phyloP scores from a whole-genome alignment of 2,888 invertebrate species.

The Pammene fasciana region DNA sequence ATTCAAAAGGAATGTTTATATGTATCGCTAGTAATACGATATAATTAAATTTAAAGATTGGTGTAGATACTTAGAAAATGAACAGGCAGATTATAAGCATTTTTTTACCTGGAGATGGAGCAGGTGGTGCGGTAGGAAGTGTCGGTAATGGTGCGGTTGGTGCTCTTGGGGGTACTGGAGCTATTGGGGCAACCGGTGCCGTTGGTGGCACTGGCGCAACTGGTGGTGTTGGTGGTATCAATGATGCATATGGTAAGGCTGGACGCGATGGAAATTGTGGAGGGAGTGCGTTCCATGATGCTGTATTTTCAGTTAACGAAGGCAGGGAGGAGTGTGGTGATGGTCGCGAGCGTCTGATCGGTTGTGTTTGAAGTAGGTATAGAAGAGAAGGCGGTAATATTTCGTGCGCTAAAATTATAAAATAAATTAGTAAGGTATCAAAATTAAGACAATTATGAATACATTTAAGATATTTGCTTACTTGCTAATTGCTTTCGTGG shows the following conservation, averaged over 20 bases:
- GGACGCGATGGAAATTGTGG: neutral
- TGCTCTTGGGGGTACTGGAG: neutral
- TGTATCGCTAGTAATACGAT: too few species aligned
- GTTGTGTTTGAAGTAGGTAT: neutral
- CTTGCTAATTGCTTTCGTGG: slow-evolving; percentile 10
- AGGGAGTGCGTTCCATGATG: neutral
- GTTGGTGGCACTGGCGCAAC: neutral
- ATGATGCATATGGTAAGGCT: neutral
- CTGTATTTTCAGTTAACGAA: neutral
- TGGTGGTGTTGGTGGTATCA: neutral
- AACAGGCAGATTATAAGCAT: too few species aligned
- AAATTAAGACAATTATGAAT: neutral
- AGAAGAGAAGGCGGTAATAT: slow-evolving; percentile 12
- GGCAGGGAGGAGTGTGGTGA: neutral
- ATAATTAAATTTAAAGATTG: too few species aligned
- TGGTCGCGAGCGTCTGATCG: neutral
- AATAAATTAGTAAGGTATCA: neutral
- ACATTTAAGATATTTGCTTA: neutral
- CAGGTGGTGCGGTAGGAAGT: neutral
- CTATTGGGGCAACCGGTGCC: neutral
- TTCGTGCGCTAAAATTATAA: slow-evolving; percentile 6
- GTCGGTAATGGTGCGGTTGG: neutral
- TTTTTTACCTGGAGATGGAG: neutral
- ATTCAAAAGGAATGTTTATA: too few species aligned
- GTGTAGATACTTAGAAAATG: too few species aligned